Conservation (phyloP, 2,113 vertebrate genomes). For the Myiozetetes cayanensis region DNA sequence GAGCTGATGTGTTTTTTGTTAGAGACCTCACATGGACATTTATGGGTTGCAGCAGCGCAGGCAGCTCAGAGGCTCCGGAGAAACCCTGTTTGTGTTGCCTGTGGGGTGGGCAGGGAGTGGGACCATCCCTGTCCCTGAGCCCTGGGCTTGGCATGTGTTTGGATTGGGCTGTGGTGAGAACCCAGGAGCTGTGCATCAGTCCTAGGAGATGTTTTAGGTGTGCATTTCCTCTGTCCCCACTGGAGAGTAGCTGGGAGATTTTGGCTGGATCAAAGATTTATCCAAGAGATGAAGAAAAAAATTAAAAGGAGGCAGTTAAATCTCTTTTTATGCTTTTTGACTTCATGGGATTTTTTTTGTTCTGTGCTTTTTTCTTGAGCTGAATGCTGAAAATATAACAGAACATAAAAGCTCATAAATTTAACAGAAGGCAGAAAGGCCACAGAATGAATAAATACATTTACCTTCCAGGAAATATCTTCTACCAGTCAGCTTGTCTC, state of each 20-base stretch:
- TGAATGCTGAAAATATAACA: constrained; percentile 36
- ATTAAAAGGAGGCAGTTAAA: constrained; percentile 24
- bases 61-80: fast-evolving
- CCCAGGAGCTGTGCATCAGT: not conserved
- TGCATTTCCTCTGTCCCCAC: not conserved
- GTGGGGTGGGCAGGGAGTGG: not conserved
- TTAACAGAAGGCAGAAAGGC: constrained; percentile 22
- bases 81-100: not conserved
- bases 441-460: not conserved
- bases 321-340: constrained; percentile 29
- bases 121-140: not conserved
- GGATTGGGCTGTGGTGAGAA: not conserved
- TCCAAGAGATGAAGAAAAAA: not conserved
- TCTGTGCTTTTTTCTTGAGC: constrained; percentile 22
- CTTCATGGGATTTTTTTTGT: constrained; percentile 14
- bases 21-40: fast-evolving
- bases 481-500: not conserved
- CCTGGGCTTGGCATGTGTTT: not conserved
- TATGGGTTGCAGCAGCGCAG: not conserved
- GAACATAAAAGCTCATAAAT: constrained; percentile 52
- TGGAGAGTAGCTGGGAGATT: not conserved
- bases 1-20: not conserved
- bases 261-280: not conserved
- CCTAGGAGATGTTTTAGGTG: not conserved
- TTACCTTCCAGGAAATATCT: constrained; percentile 6